A percentile compares a stretch with the other conserved stretches of the same genome.
Evolutionary conservation across 2,888 invertebrate species (phyloP).

Genomic region (Argyra leucocephala): DNA sequence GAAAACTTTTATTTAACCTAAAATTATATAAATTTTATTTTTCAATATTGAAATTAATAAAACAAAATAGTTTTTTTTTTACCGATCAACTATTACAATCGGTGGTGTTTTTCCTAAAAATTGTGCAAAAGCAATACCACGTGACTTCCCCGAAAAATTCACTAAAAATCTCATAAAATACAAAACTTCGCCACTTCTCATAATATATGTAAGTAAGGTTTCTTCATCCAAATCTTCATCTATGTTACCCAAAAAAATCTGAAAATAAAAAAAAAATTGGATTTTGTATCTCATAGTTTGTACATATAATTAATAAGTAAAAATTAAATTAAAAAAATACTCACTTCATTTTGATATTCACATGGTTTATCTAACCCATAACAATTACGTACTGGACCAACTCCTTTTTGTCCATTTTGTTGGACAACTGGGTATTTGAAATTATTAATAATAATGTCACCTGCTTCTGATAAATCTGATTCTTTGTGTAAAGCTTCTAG

Average conservation of each 20-base stretch:
- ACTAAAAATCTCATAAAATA: constrained; percentile 34
- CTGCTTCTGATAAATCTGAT: not conserved
- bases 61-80: too few relatives aligned
- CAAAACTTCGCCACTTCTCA: constrained; percentile 17
- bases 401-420: constrained; percentile 4
- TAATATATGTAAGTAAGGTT: not conserved
- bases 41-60: not conserved
- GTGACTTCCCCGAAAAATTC: constrained; percentile 27
- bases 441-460: not conserved
- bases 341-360: not conserved
- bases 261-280: not conserved
- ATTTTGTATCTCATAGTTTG: too few relatives aligned
- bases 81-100: not conserved
- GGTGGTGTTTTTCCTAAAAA: constrained; percentile 21
- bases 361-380: not conserved
- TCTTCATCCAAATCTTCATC: not conserved
- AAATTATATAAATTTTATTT: too few relatives aligned
- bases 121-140: constrained; percentile 36
- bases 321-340: not conserved
- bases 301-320: not conserved
- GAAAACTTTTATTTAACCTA: not conserved
- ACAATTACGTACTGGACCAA: not conserved
- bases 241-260: not conserved
- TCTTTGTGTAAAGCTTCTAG: too few relatives aligned
- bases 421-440: not conserved